These are phyloP conservation scores for Kryptolebias ocellatus DNA, from an alignment of 2,797 vertebrate genomes.

Conservation along the genomic window DNA sequence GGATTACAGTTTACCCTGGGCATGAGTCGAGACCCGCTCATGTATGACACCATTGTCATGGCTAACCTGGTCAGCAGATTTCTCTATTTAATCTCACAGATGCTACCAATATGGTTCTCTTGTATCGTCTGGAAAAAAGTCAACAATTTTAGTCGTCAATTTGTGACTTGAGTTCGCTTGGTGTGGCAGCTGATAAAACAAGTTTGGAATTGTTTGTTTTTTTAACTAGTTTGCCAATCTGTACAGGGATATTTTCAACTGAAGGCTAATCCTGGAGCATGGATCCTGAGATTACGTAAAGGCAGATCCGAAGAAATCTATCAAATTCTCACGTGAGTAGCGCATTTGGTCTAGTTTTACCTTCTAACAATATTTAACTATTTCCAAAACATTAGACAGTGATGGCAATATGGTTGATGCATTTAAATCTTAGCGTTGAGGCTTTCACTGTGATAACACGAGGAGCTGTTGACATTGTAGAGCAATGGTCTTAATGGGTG, in stretches of 20 bases:
- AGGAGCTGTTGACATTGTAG: constrained; percentile 70
- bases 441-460: constrained; percentile 78
- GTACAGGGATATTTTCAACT: constrained; percentile 96
- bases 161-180: background rate
- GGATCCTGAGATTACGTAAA: constrained; percentile 89
- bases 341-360: background rate
- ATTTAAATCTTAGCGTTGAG: constrained; percentile 49
- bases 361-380: background rate
- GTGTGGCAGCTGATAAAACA: constrained; percentile 1
- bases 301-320: constrained; percentile 95
- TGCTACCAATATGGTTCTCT: background rate
- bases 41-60: constrained; percentile 97
- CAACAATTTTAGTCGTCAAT: background rate
- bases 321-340: constrained; percentile 89
- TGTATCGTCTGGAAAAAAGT: background rate
- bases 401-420: constrained; percentile 42
- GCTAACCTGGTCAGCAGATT: constrained; percentile 90
- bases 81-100: constrained; percentile 3
- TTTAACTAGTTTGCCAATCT: constrained; percentile 8
- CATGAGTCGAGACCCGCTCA: constrained; percentile 84
- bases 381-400: constrained; percentile 11
- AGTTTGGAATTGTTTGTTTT: constrained; percentile 12
- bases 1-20: constrained; percentile 96
- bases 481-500: constrained; percentile 76
- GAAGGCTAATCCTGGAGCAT: constrained; percentile 96